These are phyloP conservation scores for Erinaceus europaeus DNA, from an alignment of 2,113 vertebrate species.

Conservation along the genomic window DNA sequence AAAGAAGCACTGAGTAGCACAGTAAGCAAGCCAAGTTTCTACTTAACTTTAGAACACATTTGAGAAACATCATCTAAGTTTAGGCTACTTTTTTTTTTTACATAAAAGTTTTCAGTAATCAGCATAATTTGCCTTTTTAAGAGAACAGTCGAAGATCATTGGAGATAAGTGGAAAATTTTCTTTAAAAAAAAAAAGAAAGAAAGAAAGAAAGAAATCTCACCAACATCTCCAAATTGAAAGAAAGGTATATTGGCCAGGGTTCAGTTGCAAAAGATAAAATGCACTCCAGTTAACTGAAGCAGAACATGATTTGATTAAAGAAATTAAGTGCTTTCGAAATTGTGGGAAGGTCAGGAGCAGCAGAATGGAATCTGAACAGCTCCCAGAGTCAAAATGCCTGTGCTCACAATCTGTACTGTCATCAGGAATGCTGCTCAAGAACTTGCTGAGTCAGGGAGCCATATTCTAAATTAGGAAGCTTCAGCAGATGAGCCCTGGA, in stretches of 20 bases:
- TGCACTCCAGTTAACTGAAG: slow-evolving; percentile 9
- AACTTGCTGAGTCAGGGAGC: background rate
- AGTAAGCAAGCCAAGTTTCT: background rate
- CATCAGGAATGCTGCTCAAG: background rate
- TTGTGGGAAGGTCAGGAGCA: background rate
- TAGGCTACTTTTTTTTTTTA: slow-evolving; percentile 18
- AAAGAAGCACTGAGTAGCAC: background rate
- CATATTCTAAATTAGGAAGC: background rate
- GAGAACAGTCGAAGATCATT: background rate
- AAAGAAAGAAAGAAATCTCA: background rate
- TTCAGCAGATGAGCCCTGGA: background rate
- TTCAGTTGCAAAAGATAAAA: slow-evolving; percentile 46
- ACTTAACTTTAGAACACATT: background rate
- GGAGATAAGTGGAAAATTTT: background rate
- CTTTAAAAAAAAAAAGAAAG: background rate
- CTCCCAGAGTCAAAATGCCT: background rate
- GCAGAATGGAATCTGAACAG: background rate
- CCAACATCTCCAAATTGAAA: slow-evolving; percentile 35
- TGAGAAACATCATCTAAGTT: slow-evolving; percentile 24
- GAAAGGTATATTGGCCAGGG: background rate
- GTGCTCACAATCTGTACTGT: background rate
- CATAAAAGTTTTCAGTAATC: background rate
- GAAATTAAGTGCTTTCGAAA: slow-evolving; percentile 43
- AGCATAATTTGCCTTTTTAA: background rate
- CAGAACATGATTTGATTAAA: slow-evolving; percentile 25